Conservation (phyloP, 2,797 vertebrate genomes). For the Acrossocheilus fasciatus region DNA sequence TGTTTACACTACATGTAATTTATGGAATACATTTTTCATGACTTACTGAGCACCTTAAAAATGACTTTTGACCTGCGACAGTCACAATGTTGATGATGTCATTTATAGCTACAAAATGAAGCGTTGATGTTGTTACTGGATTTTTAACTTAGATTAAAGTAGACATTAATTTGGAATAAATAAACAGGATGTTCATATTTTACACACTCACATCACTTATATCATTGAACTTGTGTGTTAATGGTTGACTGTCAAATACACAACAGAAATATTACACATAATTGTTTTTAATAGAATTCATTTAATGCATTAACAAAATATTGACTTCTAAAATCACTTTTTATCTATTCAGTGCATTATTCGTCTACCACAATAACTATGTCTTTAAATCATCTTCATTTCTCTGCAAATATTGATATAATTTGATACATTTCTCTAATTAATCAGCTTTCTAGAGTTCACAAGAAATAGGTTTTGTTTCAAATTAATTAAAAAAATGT, state of each 20-base stretch:
- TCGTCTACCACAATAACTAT: neutral
- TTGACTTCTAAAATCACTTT: neutral
- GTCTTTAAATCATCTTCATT: neutral
- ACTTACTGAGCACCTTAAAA: neutral
- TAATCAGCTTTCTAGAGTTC: neutral
- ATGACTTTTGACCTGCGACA: neutral
- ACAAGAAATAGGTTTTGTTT: neutral
- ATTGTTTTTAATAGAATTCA: neutral
- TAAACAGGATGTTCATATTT: neutral
- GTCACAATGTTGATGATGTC: neutral
- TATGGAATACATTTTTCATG: slow-evolving; percentile 1
- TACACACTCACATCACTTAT: neutral
- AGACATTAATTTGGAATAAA: neutral
- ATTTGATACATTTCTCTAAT: neutral
- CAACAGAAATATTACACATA: neutral
- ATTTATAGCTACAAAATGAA: neutral
- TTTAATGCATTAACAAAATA: neutral
- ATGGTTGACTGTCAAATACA: neutral
- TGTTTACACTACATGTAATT: neutral
- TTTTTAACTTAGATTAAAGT: neutral
- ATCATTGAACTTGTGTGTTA: neutral
- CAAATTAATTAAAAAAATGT: neutral
- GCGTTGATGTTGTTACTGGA: neutral
- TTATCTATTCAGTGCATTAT: neutral
- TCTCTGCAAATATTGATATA: neutral